phyloP scores from a whole-genome alignment of 2,888 invertebrate genomes.

The Meta bourneti region DNA sequence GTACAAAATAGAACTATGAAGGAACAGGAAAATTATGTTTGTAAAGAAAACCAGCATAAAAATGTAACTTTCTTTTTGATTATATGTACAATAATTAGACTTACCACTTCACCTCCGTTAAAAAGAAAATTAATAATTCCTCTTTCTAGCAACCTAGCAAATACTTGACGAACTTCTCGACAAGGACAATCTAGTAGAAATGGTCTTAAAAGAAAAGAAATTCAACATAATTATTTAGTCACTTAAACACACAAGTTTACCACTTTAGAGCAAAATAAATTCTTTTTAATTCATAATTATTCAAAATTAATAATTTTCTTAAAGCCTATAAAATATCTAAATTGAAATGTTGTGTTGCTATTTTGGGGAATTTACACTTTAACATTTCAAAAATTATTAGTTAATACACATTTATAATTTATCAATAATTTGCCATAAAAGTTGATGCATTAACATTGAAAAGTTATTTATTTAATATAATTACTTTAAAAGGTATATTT shows the following conservation, averaged over 20 bases:
- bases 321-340: no score
- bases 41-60: neutral
- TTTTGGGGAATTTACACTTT: no score
- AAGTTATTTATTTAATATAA: no score
- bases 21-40: neutral
- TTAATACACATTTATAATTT: no score
- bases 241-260: neutral
- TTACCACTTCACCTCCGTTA: conserved; percentile 80
- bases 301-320: neutral
- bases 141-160: conserved; percentile 80
- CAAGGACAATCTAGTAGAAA: conserved; percentile 81
- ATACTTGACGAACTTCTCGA: conserved; percentile 81
- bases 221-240: neutral
- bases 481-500: no score
- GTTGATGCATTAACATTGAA: no score
- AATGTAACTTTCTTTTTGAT: neutral
- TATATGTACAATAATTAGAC: conserved; percentile 64
- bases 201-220: conserved; percentile 79
- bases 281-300: neutral
- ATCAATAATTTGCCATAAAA: no score
- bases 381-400: no score
- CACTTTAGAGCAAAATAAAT: neutral
- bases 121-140: conserved; percentile 80
- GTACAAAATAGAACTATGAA: no score
- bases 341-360: no score